Evolutionary conservation across 2,113 vertebrate species (phyloP), one percentile per base, ranked within the genome.

Genomic region (Callipepla californica): DNA sequence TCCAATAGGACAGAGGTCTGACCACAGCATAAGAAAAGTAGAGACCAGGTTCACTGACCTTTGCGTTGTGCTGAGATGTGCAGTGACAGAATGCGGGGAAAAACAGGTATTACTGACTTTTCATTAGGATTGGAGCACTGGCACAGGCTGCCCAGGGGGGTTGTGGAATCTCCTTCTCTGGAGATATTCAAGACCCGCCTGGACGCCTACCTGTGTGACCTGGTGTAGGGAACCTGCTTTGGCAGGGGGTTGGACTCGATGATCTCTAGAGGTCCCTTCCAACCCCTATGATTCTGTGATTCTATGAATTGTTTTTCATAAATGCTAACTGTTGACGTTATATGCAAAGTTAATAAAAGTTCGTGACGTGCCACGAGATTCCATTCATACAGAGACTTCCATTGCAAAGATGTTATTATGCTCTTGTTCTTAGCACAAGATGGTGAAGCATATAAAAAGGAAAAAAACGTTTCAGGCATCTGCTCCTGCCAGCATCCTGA

Each of bases 381-480:
- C 40, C 40, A 40, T 40, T 40, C 40, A 40, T 40, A 40, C 40
- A 40, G 40, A 40, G 13, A 40, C 40, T 40, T 40, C 40, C 40
- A 40, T 40, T 40, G 40, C 28, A 80, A 83, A 87, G 59, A 44
- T 53, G 74, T n/a, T 87, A 1, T 59, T 93, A 51, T 45, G 68
- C 44, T 91, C 23, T 76, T 92, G 21, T 89, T 92, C 92, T 19
- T 81, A 96, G 96, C 87, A 30, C 61, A 92, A 90, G 86, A 94
- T 94, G 68, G 62, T 90, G 94, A 96, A 89, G 73, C 90, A 70
- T 38, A 53, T 94, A 91, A 96, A 94, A 90, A 96, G 82, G 88
- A 96, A 95, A 48, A 95, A 96, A 81, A 85, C 91, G 62, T 79
- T 96, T 47, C 91, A 95, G 79, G 73, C 91, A 80, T 95, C 94